Evolutionary conservation across 2,888 invertebrate species (phyloP), one percentile per base, ranked within the genome.

Genomic region (Drosophila hamatofila): DNA sequence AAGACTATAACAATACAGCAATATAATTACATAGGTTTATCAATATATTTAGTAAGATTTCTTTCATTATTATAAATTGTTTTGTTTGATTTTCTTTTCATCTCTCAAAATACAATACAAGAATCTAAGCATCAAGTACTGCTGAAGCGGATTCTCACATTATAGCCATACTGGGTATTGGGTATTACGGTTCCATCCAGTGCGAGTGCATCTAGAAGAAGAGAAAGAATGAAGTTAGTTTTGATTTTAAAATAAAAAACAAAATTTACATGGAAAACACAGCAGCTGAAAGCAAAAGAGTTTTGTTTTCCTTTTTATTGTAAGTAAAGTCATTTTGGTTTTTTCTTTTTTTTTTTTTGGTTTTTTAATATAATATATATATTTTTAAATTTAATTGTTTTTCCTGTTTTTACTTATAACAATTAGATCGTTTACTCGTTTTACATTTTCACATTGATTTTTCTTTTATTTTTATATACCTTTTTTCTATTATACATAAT

Each of bases 371-470:
- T 78, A 76, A 65, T 79, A 66, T 78, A 66, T 84, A 76, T 86
- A 80, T 81, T 67, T 80, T 83, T 83, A 78, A 83, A 71, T 81
- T 76, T 81, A 86, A 61, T 83, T 84, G 37, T 62, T 71, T 71
- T 79, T 78, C 63, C 66, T 77, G 68, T 74, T 83, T 85, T 85
- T 72, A 75, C 80, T 83, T 84, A 77, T 79, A 86, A 84, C 80
- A 83, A 83, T 83, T 78, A 86, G 76, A 84, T 90, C 86, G 81
- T 88, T 82, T 82, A 83, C 81, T 78, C 72, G 72, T 75, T 75
- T 78, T 75, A 78, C 79, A 74, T 70, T 78, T 80, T 76, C 65
- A 76, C 65, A 79, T 63, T 65, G 54, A 51, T 59, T 51, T 48
- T 62, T 63, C 21, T 41, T 48, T 39, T 60, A 16, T 46, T 49